Base-by-base conservation (phyloP, 2,797 vertebrate species). In the Spatula versicolor region DNA sequence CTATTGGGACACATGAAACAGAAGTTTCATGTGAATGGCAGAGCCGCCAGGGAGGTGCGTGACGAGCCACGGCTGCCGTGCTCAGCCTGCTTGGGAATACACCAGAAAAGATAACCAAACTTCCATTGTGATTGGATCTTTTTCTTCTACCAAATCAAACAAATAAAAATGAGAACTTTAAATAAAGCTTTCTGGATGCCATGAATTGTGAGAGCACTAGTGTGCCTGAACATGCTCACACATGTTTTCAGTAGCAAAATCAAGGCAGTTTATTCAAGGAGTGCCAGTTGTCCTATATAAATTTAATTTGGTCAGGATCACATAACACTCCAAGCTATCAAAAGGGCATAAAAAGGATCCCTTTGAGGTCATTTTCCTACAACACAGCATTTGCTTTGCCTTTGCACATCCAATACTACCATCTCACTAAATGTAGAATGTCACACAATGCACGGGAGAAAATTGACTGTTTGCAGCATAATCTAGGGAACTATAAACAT, bases 151-250 rank as follows among this genome's bases (percentile, higher is more conserved):
- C 19, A 90, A 89, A 64, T 88, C 83, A 81, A 97, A 91, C 59
- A 95, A 94, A 95, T 21, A 81, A 88, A 90, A 90, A 86, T 73
- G 37, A 83, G 86, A 92, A 84, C 46, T 72, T 91, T 78, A 93
- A 92, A 89, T 88, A 69, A 85, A 83, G 46, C 43, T 64, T 88
- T 90, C 74, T 79, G 71, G 59, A 83, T 88, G 39, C 33, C n/a
- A 30, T 33, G 19, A 85, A 84, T 5, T 81, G 50, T 84, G 74
- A 83, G 74, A 94, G 17, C 23, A 73, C 26, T 56, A 39, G 3
- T 43, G 22, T 52, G 25, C 31, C 63, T 76, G 52, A 19, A 66
- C 19, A 39, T 56, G 46, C 50, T 83, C 35, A 26, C 45, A 28
- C 71, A 56, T 64, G 23, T 82, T 84, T 75, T 45, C 81, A 87